Conservation (phyloP, 2,113 vertebrate species). For the Hirundichthys speculiger region DNA sequence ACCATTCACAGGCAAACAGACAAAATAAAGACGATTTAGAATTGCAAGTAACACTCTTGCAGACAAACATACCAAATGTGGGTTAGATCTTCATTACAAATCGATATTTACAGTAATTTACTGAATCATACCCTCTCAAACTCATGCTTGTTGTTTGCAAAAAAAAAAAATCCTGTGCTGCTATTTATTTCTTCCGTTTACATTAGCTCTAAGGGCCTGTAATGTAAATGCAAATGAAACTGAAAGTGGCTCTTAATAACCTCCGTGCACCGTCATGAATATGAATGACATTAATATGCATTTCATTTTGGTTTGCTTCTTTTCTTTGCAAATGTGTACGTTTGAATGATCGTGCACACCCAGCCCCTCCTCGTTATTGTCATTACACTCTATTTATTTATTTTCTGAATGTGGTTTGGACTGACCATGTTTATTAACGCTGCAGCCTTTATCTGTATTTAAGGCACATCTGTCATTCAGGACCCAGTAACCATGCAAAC, state of each 20-base stretch:
- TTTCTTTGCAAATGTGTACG: slow-evolving; percentile 20
- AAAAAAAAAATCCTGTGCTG: slow-evolving; percentile 12
- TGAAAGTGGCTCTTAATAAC: slow-evolving; percentile 64
- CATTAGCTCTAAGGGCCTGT: slow-evolving; percentile 36
- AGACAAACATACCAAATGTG: background rate
- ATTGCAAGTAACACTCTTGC: background rate
- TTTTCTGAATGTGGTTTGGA: slow-evolving; percentile 68
- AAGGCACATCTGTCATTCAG: slow-evolving; percentile 73
- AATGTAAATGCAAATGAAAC: slow-evolving; percentile 75
- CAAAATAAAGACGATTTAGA: background rate
- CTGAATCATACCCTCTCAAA: background rate
- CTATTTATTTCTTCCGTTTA: slow-evolving; percentile 27
- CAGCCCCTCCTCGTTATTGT: slow-evolving; percentile 59
- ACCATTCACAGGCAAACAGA: slow-evolving; percentile 12
- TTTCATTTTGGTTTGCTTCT: slow-evolving; percentile 63
- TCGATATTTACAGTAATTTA: background rate
- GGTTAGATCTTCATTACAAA: background rate
- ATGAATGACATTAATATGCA: slow-evolving; percentile 69
- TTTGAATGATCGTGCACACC: slow-evolving; percentile 50
- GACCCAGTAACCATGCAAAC: slow-evolving; percentile 65
- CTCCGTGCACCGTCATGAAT: slow-evolving; percentile 62
- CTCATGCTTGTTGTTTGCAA: background rate
- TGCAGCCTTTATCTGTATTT: slow-evolving; percentile 40
- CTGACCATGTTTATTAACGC: slow-evolving; percentile 48
- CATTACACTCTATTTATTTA: slow-evolving; percentile 70